Conservation (phyloP, 2,797 vertebrate species). For the Steatocranus sp. region DNA sequence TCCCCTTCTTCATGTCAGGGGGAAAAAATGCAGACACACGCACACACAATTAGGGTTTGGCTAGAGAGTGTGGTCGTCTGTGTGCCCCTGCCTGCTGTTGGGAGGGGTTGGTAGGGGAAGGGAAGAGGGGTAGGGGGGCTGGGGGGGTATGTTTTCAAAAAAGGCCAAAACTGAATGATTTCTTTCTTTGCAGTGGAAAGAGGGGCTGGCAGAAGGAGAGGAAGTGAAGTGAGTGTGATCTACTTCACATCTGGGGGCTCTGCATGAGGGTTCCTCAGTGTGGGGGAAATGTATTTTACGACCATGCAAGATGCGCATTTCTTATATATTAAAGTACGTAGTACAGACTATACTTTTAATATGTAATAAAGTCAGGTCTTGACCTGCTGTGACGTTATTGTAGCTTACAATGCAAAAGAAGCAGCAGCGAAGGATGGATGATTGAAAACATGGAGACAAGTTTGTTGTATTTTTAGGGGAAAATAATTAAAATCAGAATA, state of each 20-base stretch:
- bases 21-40: constrained; percentile 44
- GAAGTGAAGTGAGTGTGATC: constrained; percentile 56
- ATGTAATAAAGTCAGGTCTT: neutral
- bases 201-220: constrained; percentile 44
- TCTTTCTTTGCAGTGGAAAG: constrained; percentile 72
- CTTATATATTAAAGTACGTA: neutral
- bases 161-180: constrained; percentile 69
- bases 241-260: constrained; percentile 73
- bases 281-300: constrained; percentile 13
- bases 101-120: constrained; percentile 36
- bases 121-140: constrained; percentile 1
- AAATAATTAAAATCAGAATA: neutral
- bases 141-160: constrained; percentile 47
- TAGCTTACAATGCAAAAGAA: neutral
- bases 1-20: constrained; percentile 58
- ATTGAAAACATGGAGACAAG: neutral
- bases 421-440: neutral
- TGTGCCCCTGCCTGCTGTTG: constrained; percentile 57
- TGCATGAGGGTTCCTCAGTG: constrained; percentile 6
- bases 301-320: constrained; percentile 28
- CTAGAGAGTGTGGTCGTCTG: constrained; percentile 53
- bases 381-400: neutral
- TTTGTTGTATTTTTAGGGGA: neutral
- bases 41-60: constrained; percentile 60
- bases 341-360: neutral